These are phyloP conservation scores for Arothron firmamentum DNA, from an alignment of 2,113 vertebrate genomes.

Conservation along the genomic window DNA sequence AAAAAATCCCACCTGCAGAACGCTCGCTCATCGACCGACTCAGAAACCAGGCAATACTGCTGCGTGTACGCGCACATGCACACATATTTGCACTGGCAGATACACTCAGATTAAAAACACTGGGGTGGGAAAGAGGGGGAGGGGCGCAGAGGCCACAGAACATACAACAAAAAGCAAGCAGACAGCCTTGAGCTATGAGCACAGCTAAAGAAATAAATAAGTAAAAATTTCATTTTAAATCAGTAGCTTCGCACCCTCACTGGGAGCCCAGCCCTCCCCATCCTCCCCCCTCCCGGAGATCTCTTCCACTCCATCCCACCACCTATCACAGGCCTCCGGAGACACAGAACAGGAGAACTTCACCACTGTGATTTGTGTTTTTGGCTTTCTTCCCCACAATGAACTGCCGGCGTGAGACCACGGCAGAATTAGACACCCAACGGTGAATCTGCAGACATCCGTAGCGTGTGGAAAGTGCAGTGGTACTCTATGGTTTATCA, in stretches of 20 bases:
- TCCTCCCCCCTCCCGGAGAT: constrained; percentile 22
- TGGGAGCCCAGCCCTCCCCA: constrained; percentile 42
- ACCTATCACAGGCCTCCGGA: constrained; percentile 29
- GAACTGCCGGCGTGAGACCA: constrained; percentile 13
- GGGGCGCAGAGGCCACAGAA: constrained; percentile 56
- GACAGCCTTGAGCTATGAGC: constrained; percentile 72
- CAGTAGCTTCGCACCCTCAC: constrained; percentile 53
- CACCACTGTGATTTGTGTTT: constrained; percentile 16
- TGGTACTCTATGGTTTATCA: constrained; percentile 16
- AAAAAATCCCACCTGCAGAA: constrained; percentile 17
- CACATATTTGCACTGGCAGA: constrained; percentile 45
- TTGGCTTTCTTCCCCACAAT: constrained; percentile 9
- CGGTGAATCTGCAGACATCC: constrained; percentile 22
- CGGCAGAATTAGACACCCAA: constrained; percentile 36
- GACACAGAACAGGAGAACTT: constrained; percentile 8
- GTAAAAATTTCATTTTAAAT: constrained; percentile 68
- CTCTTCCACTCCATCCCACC: constrained; percentile 35
- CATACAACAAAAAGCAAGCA: constrained; percentile 66
- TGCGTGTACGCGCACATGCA: constrained; percentile 30
- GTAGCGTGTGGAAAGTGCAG: neutral
- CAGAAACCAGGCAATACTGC: constrained; percentile 13
- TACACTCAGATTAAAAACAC: constrained; percentile 46
- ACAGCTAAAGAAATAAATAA: constrained; percentile 70
- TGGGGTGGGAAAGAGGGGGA: constrained; percentile 27
- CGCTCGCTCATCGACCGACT: neutral